phyloP scores from a whole-genome alignment of 2,888 invertebrate species.

The Aphidius colemani region DNA sequence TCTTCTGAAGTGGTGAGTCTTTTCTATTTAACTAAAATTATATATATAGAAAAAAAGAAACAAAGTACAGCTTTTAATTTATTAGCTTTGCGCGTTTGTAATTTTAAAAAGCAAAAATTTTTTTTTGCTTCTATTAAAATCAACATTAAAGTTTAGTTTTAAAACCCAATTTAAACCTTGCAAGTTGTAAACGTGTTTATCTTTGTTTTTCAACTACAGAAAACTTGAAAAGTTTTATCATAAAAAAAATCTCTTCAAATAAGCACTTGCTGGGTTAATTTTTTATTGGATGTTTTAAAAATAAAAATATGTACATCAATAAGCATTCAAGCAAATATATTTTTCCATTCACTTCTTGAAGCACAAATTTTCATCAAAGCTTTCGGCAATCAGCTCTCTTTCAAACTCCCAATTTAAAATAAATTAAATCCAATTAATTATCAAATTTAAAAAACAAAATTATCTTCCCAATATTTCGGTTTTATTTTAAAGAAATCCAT shows the following conservation, averaged over 20 bases:
- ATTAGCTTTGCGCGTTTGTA: no score
- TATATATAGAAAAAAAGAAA: no score
- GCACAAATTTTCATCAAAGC: conserved; percentile 81
- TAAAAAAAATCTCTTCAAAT: no score
- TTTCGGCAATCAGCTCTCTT: conserved; percentile 92
- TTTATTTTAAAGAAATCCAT: conserved; percentile 78
- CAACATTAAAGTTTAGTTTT: not conserved
- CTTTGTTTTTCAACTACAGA: not conserved
- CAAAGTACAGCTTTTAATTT: no score
- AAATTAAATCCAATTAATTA: not conserved
- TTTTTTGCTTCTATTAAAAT: no score
- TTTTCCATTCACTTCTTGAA: conserved; percentile 87
- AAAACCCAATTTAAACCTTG: no score
- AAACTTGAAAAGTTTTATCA: no score
- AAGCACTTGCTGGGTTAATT: not conserved
- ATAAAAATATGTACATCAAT: conserved; percentile 44
- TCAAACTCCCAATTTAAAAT: conserved; percentile 66
- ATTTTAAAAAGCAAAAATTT: no score
- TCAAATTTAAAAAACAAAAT: not conserved
- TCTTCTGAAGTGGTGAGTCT: conserved; percentile 25
- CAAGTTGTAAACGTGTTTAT: no score
- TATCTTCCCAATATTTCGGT: conserved; percentile 70
- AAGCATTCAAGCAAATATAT: conserved; percentile 66
- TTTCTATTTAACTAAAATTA: no score
- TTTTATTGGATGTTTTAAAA: not conserved